Evolutionary conservation across 2,797 vertebrate species (phyloP).

Genomic region (Otolemur crassicaudatus): DNA sequence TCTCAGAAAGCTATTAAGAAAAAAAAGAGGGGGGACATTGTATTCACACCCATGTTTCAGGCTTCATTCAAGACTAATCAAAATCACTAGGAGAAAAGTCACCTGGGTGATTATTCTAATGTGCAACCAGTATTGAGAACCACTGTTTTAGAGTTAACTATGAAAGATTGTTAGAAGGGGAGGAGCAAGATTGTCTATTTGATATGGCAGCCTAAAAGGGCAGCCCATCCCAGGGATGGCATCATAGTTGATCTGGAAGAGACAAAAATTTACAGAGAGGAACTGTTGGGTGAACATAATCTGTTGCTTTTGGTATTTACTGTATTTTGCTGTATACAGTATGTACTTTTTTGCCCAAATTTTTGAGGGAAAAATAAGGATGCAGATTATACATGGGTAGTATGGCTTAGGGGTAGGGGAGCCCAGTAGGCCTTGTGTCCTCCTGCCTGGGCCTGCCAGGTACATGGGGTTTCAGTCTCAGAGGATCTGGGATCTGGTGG

Average conservation of each 20-base stretch:
- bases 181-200: neutral
- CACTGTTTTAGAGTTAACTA: neutral
- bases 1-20: constrained; percentile 1
- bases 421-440: no score
- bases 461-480: no score
- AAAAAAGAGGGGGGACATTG: neutral
- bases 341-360: no score
- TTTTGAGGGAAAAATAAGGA: no score
- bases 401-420: no score
- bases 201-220: neutral
- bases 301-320: neutral
- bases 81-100: neutral
- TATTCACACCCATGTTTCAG: neutral
- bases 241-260: neutral
- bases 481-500: no score
- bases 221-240: neutral
- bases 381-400: no score
- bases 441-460: no score
- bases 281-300: neutral
- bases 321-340: neutral
- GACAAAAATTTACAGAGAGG: neutral
- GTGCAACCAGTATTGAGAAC: neutral
- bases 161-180: neutral
- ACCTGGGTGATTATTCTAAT: neutral
- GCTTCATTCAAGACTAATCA: neutral